phyloP scores from a whole-genome alignment of 1,140 invertebrate species.

The Drosophila dunni region DNA sequence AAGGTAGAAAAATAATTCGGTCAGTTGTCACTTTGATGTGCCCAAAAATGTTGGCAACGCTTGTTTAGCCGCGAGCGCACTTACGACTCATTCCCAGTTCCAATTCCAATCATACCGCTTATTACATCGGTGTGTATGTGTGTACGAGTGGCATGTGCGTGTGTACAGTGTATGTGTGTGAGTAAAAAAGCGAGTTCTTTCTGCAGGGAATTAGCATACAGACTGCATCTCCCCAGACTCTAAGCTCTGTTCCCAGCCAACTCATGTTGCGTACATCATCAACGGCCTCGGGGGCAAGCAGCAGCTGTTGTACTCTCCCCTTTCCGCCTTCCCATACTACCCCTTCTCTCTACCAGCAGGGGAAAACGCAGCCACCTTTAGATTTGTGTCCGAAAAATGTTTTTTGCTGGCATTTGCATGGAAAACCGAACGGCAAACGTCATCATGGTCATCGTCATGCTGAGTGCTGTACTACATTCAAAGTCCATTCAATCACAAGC shows the following conservation, averaged over 20 bases:
- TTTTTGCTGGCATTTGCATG: constrained; percentile 73
- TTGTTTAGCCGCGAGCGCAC: constrained; percentile 68
- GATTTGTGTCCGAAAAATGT: constrained; percentile 76
- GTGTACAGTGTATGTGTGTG: background rate
- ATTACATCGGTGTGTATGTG: constrained; percentile 2
- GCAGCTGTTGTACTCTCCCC: constrained; percentile 17
- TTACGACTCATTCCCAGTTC: constrained; percentile 16
- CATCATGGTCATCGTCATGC: constrained; percentile 56
- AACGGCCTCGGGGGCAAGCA: constrained; percentile 49
- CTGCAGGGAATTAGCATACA: constrained; percentile 79
- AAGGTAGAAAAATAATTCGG: constrained; percentile 59
- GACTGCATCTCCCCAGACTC: constrained; percentile 44
- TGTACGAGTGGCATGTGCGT: background rate
- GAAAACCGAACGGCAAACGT: constrained; percentile 57
- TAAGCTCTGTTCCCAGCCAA: constrained; percentile 37
- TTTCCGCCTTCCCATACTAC: background rate
- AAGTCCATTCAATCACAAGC: constrained; percentile 74
- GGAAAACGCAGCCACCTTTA: constrained; percentile 49
- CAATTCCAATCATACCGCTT: constrained; percentile 9
- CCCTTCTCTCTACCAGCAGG: background rate
- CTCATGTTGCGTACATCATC: constrained; percentile 78
- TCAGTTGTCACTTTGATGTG: constrained; percentile 76
- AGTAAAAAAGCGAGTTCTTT: constrained; percentile 35
- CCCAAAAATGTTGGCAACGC: constrained; percentile 49
- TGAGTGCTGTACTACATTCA: constrained; percentile 68